Conservation (phyloP, 2,888 invertebrate genomes). For the Brenthis ino region DNA sequence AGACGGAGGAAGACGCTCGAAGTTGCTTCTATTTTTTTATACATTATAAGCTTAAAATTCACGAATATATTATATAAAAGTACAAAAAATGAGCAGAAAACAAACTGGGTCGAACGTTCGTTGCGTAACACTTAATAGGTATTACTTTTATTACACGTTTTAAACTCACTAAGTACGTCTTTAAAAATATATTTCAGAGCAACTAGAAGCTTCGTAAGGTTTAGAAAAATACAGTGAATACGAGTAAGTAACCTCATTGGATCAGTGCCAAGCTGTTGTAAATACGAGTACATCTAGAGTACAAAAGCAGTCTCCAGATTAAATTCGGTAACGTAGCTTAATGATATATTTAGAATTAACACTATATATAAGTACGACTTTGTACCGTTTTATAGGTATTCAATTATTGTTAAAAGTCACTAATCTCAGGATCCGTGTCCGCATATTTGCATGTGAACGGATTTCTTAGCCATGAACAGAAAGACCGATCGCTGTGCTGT, state of each 20-base stretch:
- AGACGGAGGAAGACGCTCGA: conserved; percentile 76
- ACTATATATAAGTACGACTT: conserved; percentile 44
- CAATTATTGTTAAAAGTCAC: conserved; percentile 77
- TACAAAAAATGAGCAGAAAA: conserved; percentile 73
- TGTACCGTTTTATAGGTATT: conserved; percentile 41
- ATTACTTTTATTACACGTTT: conserved; percentile 53
- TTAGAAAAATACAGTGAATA: conserved; percentile 76
- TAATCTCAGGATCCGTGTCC: conserved; percentile 86
- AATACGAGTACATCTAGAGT: conserved; percentile 73
- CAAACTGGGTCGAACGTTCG: conserved; percentile 50
- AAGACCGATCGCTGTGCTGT: conserved; percentile 87
- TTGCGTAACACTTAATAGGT: conserved; percentile 53
- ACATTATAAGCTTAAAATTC: conserved; percentile 37
- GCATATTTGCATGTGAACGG: conserved; percentile 90
- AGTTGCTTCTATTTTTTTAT: conserved; percentile 45
- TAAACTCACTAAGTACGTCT: conserved; percentile 44
- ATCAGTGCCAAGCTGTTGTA: conserved; percentile 71
- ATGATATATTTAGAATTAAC: conserved; percentile 66
- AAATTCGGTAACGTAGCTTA: conserved; percentile 83
- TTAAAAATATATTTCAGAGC: conserved; percentile 54
- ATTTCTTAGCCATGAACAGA: conserved; percentile 89
- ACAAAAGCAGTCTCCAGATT: conserved; percentile 84
- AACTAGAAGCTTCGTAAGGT: conserved; percentile 62
- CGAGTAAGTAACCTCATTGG: conserved; percentile 68
- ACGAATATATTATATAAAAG: conserved; percentile 64